These are phyloP conservation scores for Erebia aethiops DNA, from an alignment of 2,888 invertebrate species.

Conservation along the genomic window DNA sequence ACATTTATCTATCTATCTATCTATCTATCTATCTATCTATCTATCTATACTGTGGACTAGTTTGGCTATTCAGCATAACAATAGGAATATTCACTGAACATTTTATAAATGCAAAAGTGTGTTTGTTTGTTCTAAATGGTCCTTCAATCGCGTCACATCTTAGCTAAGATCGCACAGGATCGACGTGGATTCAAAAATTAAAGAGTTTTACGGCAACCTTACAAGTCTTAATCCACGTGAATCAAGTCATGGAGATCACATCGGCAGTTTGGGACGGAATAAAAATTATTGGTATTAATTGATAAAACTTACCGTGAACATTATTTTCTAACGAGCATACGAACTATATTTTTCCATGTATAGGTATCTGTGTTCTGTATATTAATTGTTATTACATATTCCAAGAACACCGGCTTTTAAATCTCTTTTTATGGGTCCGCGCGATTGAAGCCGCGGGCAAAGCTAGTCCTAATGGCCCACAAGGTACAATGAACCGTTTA, in stretches of 20 bases:
- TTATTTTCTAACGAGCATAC: not conserved
- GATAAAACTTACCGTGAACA: not conserved
- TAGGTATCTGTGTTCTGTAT: not conserved
- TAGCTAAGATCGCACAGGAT: too few species aligned
- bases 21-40: too few species aligned
- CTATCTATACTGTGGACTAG: too few species aligned
- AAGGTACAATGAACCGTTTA: conserved; percentile 73
- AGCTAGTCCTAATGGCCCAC: conserved; percentile 46
- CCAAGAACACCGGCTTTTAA: conserved; percentile 24
- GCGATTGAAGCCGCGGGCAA: conserved; percentile 35
- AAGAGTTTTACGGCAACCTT: too few species aligned
- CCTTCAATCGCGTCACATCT: too few species aligned
- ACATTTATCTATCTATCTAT: too few species aligned
- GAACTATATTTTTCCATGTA: conserved; percentile 6
- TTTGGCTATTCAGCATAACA: too few species aligned
- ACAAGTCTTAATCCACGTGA: too few species aligned
- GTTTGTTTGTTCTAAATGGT: too few species aligned
- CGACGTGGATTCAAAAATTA: too few species aligned
- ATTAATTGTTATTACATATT: conserved; percentile 17
- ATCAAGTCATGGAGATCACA: not conserved
- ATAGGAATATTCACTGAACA: too few species aligned
- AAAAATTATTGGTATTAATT: not conserved
- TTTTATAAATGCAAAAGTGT: too few species aligned
- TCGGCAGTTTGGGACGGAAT: not conserved
- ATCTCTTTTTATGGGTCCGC: conserved; percentile 20